These are phyloP conservation scores for Halotydeus destructor DNA, from an alignment of 1,140 invertebrate genomes.

Conservation along the genomic window DNA sequence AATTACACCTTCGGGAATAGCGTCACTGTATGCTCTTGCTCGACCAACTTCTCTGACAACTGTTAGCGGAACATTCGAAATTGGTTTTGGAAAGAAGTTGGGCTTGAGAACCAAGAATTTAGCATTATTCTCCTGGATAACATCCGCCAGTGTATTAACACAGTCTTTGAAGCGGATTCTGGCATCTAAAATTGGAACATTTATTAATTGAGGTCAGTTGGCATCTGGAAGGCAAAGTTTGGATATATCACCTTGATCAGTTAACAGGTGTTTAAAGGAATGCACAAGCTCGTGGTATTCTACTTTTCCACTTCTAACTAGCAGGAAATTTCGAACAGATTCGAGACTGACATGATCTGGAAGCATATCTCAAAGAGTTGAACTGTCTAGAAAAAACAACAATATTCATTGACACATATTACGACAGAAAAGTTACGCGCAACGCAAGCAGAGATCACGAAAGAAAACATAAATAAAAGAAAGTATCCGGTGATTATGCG, in stretches of 20 bases:
- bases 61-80: too few relatives aligned
- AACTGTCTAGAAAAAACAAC: too few relatives aligned
- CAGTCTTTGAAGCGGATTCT: conserved; percentile 68
- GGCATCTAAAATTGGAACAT: conserved; percentile 25
- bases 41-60: conserved; percentile 9
- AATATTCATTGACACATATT: too few relatives aligned
- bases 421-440: too few relatives aligned
- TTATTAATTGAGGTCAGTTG: conserved; percentile 1
- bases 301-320: conserved; percentile 45
- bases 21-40: neutral
- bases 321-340: neutral
- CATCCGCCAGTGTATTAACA: conserved; percentile 63
- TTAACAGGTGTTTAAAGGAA: conserved; percentile 63
- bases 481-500: too few relatives aligned
- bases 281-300: conserved; percentile 68
- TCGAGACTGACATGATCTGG: too few relatives aligned
- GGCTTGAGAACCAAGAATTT: conserved; percentile 55
- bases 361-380: too few relatives aligned
- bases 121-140: conserved; percentile 44
- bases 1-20: too few relatives aligned
- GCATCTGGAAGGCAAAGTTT: conserved; percentile 34
- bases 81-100: conserved; percentile 16
- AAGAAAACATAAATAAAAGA: too few relatives aligned
- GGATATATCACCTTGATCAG: conserved; percentile 39
- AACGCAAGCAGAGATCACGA: too few relatives aligned